phyloP scores from a whole-genome alignment of 2,888 invertebrate genomes.

The Trachelus troglodyta region DNA sequence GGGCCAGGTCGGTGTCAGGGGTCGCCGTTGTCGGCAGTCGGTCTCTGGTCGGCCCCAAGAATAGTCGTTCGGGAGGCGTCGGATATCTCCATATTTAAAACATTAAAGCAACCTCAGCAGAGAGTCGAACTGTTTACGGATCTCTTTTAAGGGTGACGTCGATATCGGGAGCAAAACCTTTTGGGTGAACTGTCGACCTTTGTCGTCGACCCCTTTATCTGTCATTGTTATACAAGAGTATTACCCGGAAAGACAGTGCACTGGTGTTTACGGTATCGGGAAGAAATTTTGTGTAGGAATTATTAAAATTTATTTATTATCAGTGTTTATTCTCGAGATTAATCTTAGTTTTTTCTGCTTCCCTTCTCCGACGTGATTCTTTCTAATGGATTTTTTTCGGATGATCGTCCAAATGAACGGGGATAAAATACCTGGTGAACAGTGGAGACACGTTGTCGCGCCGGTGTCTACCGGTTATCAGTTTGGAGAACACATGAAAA shows the following conservation, averaged over 20 bases:
- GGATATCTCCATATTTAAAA: slow-evolving; percentile 23
- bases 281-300: background rate
- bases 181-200: background rate
- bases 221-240: background rate
- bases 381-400: background rate
- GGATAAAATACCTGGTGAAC: background rate
- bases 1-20: slow-evolving; percentile 63
- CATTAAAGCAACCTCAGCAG: slow-evolving; percentile 3
- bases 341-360: background rate
- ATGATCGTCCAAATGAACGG: background rate
- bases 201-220: background rate
- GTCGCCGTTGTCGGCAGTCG: slow-evolving; percentile 64
- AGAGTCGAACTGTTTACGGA: slow-evolving; percentile 11
- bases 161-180: background rate
- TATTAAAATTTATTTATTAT: background rate
- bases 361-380: background rate
- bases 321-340: background rate
- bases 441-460: slow-evolving; percentile 6
- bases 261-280: background rate
- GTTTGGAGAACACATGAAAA: slow-evolving; percentile 21
- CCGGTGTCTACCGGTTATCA: slow-evolving; percentile 10
- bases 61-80: slow-evolving; percentile 56
- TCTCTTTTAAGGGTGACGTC: slow-evolving; percentile 4
- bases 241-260: background rate
- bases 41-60: slow-evolving; percentile 64